Base-by-base conservation (phyloP, 2,113 vertebrate species). In the Paedocypris sp. region DNA sequence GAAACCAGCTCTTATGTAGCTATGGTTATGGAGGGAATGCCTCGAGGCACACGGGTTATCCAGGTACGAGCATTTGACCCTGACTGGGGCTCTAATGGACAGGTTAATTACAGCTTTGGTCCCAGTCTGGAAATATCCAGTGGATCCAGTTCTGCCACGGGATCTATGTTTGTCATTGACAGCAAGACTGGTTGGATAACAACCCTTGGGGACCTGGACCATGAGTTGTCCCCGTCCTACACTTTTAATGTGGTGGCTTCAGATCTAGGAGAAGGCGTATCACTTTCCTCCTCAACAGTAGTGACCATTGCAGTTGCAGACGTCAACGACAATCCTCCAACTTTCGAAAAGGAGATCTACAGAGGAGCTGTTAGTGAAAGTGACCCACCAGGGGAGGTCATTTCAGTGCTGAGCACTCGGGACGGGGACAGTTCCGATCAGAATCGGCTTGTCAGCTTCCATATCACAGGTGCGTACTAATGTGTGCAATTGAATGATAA, bases 121-220 rank as follows among this genome's bases (percentile, higher is more conserved):
- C 65, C 83, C 2, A 66, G 77, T 13, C 68, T 78, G 79, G 90
- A 73, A 75, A 76, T 38, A 15, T 26, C 33, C 5, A 6, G 48
- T 2, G 23, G 33, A 10, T 43, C 66, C 38, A 18, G 67, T n/a
- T 16, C 68, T 65, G 47, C 59, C 1, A 20, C 69, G 0, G 18
- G 38, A 2, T 64, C 80, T 1, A 42, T 77, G 0, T 98, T 98
- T 69, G 78, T 74, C 32, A 89, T 99, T 6, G 95, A 98, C 62
- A 88, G 90, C 73, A 95, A 92, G 75, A 97, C 87, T 1, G 95
- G 95, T 66, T 99, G 94, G 94, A 91, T 99, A 72, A 96, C 89
- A 61, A 94, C 93, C 0, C 51, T 90, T 68, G 87, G 85, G 48
- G 87, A 87, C 61, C 71, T 98, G 79, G 94, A 99, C 77, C 90